Conservation (phyloP, 2,113 vertebrate species). For the Pseudolaguvia tuberculata region DNA sequence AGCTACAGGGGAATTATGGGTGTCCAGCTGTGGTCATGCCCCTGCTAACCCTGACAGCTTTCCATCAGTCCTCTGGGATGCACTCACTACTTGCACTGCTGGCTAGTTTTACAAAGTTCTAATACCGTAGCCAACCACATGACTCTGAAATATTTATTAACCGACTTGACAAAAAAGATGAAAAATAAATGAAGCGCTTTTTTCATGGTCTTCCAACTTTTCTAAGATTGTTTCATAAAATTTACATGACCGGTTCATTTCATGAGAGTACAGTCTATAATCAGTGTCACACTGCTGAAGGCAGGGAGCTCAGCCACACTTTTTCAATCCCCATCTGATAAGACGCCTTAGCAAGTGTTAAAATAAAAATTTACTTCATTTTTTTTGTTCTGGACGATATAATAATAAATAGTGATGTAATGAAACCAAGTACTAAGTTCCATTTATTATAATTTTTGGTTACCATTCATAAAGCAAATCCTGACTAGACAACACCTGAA, state of each 20-base stretch:
- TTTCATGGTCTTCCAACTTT: conserved; percentile 75
- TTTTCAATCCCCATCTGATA: conserved; percentile 31
- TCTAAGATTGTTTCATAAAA: conserved; percentile 72
- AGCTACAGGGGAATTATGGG: conserved; percentile 60
- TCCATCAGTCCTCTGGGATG: conserved; percentile 46
- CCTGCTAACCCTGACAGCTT: conserved; percentile 50
- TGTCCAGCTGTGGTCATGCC: conserved; percentile 61
- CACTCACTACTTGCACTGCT: conserved; percentile 60
- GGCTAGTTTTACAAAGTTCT: conserved; percentile 73
- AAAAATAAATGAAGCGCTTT: conserved; percentile 73
- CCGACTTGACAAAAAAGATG: conserved; percentile 74
- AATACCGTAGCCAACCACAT: conserved; percentile 63
- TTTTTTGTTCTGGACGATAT: too few relatives aligned
- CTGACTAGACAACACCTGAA: background rate
- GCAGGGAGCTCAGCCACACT: conserved; percentile 28
- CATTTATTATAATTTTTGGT: too few relatives aligned
- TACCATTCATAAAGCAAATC: background rate
- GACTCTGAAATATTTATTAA: conserved; percentile 73
- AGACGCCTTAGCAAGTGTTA: conserved; percentile 25
- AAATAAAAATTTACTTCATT: too few relatives aligned
- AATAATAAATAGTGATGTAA: too few relatives aligned
- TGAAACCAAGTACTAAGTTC: too few relatives aligned
- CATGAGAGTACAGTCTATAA: conserved; percentile 65
- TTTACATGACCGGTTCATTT: conserved; percentile 69
- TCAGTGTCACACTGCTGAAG: conserved; percentile 40